Conservation (phyloP, 2,113 vertebrate genomes). For the Corapipo altera region DNA sequence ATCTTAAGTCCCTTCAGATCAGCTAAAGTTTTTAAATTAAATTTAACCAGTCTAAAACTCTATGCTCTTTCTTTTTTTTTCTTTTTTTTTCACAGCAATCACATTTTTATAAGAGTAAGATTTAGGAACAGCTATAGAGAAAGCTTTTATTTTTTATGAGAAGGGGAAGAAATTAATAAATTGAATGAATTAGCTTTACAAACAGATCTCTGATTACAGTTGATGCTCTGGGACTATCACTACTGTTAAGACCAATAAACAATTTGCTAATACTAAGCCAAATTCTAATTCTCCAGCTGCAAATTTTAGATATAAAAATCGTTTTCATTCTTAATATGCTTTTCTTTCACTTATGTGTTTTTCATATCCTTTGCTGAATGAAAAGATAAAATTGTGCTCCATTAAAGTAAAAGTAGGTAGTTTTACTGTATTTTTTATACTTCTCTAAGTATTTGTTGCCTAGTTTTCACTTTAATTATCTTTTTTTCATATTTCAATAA, state of each 20-base stretch:
- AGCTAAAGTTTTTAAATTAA: not conserved
- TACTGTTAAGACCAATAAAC: slow-evolving; percentile 13
- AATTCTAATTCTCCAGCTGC: not conserved
- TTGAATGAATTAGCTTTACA: not conserved
- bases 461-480: not conserved
- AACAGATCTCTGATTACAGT: slow-evolving; percentile 29
- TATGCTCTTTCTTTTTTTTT: not conserved
- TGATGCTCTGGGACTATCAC: not conserved
- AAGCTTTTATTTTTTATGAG: not conserved
- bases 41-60: not conserved
- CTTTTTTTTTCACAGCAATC: not conserved
- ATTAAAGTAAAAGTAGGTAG: not conserved
- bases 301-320: slow-evolving; percentile 25
- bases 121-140: not conserved
- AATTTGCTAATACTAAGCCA: not conserved
- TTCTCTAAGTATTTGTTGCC: not conserved
- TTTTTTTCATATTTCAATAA: not conserved
- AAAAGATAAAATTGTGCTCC: not conserved
- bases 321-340: not conserved
- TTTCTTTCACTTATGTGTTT: not conserved
- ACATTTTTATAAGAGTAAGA: not conserved
- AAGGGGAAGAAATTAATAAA: not conserved
- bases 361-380: not conserved
- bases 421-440: not conserved
- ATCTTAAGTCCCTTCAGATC: not conserved